These are phyloP conservation scores for Andrena chrysosceles DNA, from an alignment of 2,888 invertebrate species.

Conservation along the genomic window DNA sequence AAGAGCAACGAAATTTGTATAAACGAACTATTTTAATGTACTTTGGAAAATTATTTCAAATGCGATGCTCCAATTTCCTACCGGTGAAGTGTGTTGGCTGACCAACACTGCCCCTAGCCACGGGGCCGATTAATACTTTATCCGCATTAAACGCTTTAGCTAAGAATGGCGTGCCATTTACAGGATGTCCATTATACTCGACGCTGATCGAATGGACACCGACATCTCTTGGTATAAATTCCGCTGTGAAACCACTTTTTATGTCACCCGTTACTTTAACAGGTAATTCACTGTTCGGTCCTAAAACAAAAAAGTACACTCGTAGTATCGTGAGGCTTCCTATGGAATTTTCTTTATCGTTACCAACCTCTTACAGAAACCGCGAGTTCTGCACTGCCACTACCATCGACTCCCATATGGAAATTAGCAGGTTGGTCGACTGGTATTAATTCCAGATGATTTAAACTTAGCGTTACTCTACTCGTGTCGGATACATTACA, in stretches of 20 bases:
- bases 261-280: slow-evolving; percentile 96
- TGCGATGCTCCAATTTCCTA: slow-evolving; percentile 67
- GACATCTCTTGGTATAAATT: slow-evolving; percentile 97
- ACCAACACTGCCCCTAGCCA: slow-evolving; percentile 93
- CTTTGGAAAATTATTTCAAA: background rate
- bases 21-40: background rate
- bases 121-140: slow-evolving; percentile 92
- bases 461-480: slow-evolving; percentile 90
- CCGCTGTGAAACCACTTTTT: slow-evolving; percentile 94
- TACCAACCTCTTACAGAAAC: slow-evolving; percentile 91
- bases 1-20: slow-evolving; percentile 40
- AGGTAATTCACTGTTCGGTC: slow-evolving; percentile 94
- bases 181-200: slow-evolving; percentile 95
- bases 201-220: slow-evolving; percentile 96
- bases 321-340: background rate
- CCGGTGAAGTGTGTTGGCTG: slow-evolving; percentile 96
- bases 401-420: slow-evolving; percentile 91
- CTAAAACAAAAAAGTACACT: slow-evolving; percentile 80
- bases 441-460: slow-evolving; percentile 93
- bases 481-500: slow-evolving; percentile 94
- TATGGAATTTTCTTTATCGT: background rate
- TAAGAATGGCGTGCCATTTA: slow-evolving; percentile 95
- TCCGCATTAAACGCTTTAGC: slow-evolving; percentile 97
- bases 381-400: slow-evolving; percentile 91
- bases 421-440: slow-evolving; percentile 93